Conservation (phyloP, 2,797 vertebrate species). For the Sebastes vulpes region DNA sequence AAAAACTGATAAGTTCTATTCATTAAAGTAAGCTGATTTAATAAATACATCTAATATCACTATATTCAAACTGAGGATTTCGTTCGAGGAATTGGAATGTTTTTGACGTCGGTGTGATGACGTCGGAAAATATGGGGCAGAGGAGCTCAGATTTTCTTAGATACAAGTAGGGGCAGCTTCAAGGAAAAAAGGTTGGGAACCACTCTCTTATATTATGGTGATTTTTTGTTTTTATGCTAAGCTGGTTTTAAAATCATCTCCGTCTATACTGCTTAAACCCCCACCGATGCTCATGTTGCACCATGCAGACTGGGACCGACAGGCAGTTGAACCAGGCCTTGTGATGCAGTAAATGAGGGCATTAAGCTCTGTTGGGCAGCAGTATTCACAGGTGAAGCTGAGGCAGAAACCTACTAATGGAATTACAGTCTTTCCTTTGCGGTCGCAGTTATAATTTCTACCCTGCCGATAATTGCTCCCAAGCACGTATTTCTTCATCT, state of each 20-base stretch:
- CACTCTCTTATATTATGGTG: too few relatives aligned
- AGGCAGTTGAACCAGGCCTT: slow-evolving; percentile 28
- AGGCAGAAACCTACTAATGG: slow-evolving; percentile 42
- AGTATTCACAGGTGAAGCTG: slow-evolving; percentile 35
- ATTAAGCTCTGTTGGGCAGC: slow-evolving; percentile 41
- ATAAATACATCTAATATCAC: too few relatives aligned
- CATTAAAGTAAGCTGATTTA: too few relatives aligned
- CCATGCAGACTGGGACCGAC: slow-evolving; percentile 20
- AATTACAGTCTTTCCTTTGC: slow-evolving; percentile 42
- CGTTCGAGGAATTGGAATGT: too few relatives aligned
- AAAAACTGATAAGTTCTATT: too few relatives aligned
- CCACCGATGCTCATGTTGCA: slow-evolving; percentile 10
- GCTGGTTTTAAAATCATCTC: neutral
- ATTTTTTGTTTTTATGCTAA: neutral
- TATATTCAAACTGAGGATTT: too few relatives aligned
- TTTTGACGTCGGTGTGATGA: too few relatives aligned
- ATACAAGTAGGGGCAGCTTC: too few relatives aligned
- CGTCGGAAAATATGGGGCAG: too few relatives aligned
- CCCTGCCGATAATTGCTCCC: slow-evolving; percentile 38
- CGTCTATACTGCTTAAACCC: neutral
- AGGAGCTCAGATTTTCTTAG: too few relatives aligned
- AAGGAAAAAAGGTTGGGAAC: too few relatives aligned
- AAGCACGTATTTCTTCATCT: slow-evolving; percentile 58
- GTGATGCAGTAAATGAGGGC: slow-evolving; percentile 47
- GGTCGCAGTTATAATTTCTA: slow-evolving; percentile 37